These are phyloP conservation scores for Hydraecia micacea DNA, from an alignment of 2,888 invertebrate genomes.

Conservation along the genomic window DNA sequence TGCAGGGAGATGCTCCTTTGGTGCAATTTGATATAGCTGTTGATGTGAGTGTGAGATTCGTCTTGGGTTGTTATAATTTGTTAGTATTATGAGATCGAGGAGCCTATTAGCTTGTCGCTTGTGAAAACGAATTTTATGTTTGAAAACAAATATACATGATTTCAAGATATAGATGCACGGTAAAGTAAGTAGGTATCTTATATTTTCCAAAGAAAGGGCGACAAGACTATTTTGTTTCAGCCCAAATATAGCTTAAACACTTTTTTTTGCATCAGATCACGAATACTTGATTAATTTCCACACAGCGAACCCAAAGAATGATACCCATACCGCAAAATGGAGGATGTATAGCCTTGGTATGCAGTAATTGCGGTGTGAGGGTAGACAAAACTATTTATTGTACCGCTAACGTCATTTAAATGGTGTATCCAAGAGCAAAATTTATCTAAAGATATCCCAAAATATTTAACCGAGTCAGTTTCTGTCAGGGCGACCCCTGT, in stretches of 20 bases:
- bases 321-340: background rate
- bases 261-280: constrained; percentile 2
- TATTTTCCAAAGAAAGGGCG: background rate
- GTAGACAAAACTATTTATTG: background rate
- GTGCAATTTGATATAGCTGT: too few relatives aligned
- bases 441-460: too few relatives aligned
- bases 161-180: background rate
- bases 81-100: background rate
- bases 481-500: background rate
- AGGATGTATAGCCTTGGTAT: too few relatives aligned
- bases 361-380: constrained; percentile 3
- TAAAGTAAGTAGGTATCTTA: background rate
- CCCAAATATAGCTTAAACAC: constrained; percentile 2
- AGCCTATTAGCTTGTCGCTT: background rate
- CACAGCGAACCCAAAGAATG: background rate
- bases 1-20: background rate
- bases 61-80: background rate
- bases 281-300: background rate
- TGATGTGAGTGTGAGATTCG: background rate
- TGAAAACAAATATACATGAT: background rate
- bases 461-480: background rate
- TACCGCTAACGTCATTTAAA: background rate
- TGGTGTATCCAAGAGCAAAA: background rate
- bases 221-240: background rate
- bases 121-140: background rate